Evolutionary conservation across 2,797 vertebrate species (phyloP), one percentile per base, ranked within the genome.

Genomic region (Mastacembelus armatus): DNA sequence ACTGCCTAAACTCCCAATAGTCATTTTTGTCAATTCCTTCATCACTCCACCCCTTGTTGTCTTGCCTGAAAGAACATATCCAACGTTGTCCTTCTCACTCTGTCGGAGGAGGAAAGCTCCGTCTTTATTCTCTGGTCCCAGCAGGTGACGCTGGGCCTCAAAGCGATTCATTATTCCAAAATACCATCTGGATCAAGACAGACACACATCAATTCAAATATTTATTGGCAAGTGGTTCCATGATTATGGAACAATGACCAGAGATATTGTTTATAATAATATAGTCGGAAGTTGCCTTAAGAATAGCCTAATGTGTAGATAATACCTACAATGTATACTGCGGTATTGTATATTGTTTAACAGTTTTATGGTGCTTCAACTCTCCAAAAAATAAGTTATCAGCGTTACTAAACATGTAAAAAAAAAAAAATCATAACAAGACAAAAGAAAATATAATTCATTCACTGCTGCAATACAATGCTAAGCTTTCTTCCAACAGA

Each of bases 61-160:
- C 74, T 68, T 74, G 86, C 95, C 94, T 77, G 95, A 95, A 2
- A 96, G 89, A 7, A 95, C 94, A 0, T 92, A 92, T 58, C 87
- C 87, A 0, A 93, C 42, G 1, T 74, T 35, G 0, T 87, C 87
- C 61, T 91, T 94, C 71, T 94, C 91, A 2, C 95, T 96, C 54
- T 84, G 54, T 3, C 95, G 89, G 48, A 96, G 24, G 12, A 96
- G 91, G 72, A 95, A 96, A 2, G 95, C 71, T 0, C 95, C 93
- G 0, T 71, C 58, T 0, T 29, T 3, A 2, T 92, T 95, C 39
- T 64, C 84, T 0, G 64, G 7, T 0, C 68, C 89, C 84, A 93
- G 72, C 18, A 96, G 91, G 45, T 85, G 78, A 29, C 79, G 89
- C 2, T 81, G 56, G 0, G 93, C 93, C 80, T 96, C 93, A 0